Conservation (phyloP, 2,888 invertebrate species). For the Noctua janthina region DNA sequence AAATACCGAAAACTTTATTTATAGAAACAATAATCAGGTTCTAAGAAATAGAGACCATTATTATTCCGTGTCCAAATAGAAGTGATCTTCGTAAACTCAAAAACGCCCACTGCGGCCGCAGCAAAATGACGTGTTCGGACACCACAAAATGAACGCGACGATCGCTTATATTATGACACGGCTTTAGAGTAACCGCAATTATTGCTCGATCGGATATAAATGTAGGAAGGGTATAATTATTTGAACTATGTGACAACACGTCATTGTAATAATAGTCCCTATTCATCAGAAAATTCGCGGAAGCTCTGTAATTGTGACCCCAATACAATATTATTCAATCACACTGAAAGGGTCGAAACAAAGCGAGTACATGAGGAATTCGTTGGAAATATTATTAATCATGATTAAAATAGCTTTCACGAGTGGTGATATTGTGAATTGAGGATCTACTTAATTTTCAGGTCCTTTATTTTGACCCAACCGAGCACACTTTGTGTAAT, state of each 20-base stretch:
- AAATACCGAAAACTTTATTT: neutral
- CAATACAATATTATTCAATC: slow-evolving; percentile 36
- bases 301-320: slow-evolving; percentile 19
- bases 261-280: slow-evolving; percentile 1
- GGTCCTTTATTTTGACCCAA: too few species aligned
- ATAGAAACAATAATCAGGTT: neutral
- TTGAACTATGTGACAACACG: slow-evolving; percentile 22
- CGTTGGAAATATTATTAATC: neutral
- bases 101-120: neutral
- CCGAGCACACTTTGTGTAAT: neutral
- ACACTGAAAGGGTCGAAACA: slow-evolving; percentile 11
- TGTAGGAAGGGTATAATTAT: neutral
- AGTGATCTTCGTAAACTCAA: neutral
- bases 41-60: neutral
- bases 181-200: slow-evolving; percentile 4
- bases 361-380: neutral
- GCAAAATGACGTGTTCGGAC: neutral
- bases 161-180: neutral
- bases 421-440: neutral
- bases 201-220: neutral
- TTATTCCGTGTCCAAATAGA: neutral
- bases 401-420: neutral
- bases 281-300: slow-evolving; percentile 27
- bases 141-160: neutral
- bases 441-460: neutral